Conservation (phyloP, 2,888 invertebrate species). For the Pachymerium ferrugineum region DNA sequence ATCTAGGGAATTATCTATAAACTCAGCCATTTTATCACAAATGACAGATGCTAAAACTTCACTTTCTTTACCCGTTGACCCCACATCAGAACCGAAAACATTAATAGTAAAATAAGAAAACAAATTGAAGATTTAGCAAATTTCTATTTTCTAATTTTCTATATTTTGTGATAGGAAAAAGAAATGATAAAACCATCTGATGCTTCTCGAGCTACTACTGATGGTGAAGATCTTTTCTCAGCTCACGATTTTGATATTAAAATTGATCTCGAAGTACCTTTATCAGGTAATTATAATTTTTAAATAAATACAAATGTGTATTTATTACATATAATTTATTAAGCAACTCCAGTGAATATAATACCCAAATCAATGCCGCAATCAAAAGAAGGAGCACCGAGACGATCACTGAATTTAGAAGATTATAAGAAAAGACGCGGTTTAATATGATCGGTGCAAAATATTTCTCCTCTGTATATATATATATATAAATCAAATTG, state of each 20-base stretch:
- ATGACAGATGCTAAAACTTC: background rate
- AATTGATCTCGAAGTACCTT: conserved; percentile 80
- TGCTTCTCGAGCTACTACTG: background rate
- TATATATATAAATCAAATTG: background rate
- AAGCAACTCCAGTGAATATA: conserved; percentile 64
- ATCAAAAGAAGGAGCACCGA: conserved; percentile 72
- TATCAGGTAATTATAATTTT: conserved; percentile 35
- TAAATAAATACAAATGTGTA: background rate
- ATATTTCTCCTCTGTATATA: background rate
- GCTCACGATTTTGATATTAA: conserved; percentile 93
- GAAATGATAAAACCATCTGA: background rate
- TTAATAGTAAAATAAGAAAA: too few species aligned
- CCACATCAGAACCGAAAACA: too few species aligned
- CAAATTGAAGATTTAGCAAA: background rate
- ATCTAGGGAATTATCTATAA: background rate
- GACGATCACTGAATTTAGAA: conserved; percentile 78
- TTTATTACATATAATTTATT: conserved; percentile 46
- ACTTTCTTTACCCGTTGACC: too few species aligned
- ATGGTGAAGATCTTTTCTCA: conserved; percentile 55
- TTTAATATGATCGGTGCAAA: conserved; percentile 59
- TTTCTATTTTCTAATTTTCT: background rate
- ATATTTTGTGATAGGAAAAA: background rate
- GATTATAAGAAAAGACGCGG: conserved; percentile 91
- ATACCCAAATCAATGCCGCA: conserved; percentile 66
- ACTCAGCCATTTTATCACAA: background rate